Evolutionary conservation across 2,797 vertebrate species (phyloP), one percentile per base, ranked within the genome.

Genomic region (Onychomys torridus): DNA sequence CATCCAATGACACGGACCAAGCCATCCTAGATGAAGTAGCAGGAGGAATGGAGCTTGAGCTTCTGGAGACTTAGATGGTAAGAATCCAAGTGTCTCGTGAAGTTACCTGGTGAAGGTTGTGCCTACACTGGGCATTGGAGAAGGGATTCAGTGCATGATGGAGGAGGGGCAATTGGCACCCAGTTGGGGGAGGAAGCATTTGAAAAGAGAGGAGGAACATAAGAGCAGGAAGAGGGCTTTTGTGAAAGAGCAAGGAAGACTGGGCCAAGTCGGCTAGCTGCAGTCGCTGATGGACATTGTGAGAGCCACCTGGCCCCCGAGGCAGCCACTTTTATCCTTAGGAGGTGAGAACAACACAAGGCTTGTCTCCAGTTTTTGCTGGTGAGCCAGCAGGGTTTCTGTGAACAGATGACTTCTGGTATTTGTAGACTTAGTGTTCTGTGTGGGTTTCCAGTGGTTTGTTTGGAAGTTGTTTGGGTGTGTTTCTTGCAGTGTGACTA

Each of bases 391-490:
- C 40, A 67, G 29, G 25, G 76, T 73, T 96, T 93, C 88, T 83
- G 6, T 79, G 86, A 84, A 49, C 10, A 84, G 85, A 81, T 87
- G 55, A 73, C 46, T 78, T 69, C 55, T 91, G 84, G 92, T 46
- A 82, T 79, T 27, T 13, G 75, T 69, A 43, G 82, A 76, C 83
- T 95, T 75, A 2, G 14, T 59, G 65, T 85, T 97, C 89, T 94
- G 93, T 96, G 97, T 97, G 94, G 79, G 87, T 95, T 96, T 96
- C 91, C 94, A 49, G 69, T 63, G 94, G 82, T 65, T 83, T 82
- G 57, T 91, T 89, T 92, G 63, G 86, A 65, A 67, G 40, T 94
- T 81, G 52, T 84, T 94, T 93, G 71, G 71, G 79, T 93, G 82
- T 87, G 55, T 87, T 94, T 93, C 92, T 97, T 92, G 73, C 85